Percentiles rank a stretch among this genome's conserved stretches.
phyloP scores from a whole-genome alignment of 1,140 invertebrate genomes.

The Sinella curviseta region DNA sequence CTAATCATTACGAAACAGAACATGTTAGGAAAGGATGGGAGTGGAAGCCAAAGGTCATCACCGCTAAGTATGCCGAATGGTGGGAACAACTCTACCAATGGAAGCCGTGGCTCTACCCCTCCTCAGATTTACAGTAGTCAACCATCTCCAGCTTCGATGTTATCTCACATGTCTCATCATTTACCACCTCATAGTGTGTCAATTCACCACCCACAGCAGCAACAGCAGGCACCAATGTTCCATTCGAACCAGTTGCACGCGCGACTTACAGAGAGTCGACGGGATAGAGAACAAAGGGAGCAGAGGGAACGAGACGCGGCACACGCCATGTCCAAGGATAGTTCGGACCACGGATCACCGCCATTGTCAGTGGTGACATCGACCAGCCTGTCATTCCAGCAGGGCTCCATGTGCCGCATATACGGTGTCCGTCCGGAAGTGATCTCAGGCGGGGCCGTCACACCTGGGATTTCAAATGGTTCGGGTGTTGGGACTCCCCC shows the following conservation, averaged over 20 bases:
- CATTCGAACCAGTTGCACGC: conserved; percentile 55
- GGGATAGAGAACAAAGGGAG: conserved; percentile 3
- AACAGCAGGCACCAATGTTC: conserved; percentile 51
- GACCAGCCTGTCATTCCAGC: conserved; percentile 51
- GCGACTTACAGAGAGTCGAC: conserved; percentile 53
- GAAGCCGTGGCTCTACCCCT: conserved; percentile 32
- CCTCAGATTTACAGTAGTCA: conserved; percentile 18
- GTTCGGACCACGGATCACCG: conserved; percentile 9
- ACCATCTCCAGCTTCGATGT: conserved; percentile 21
- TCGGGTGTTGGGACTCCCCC: conserved; percentile 10
- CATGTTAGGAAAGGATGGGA: conserved; percentile 22
- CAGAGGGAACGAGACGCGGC: not conserved
- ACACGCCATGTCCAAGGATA: not conserved
- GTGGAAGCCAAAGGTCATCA: conserved; percentile 16
- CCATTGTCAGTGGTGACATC: conserved; percentile 46
- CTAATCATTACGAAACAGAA: conserved; percentile 43
- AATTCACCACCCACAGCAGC: conserved; percentile 27
- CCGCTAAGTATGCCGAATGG: conserved; percentile 11
- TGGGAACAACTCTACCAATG: not conserved
- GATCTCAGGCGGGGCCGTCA: conserved; percentile 72
- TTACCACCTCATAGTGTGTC: conserved; percentile 22
- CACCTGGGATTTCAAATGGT: conserved; percentile 33
- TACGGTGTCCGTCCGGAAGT: conserved; percentile 76
- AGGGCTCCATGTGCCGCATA: conserved; percentile 61
- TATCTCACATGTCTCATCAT: conserved; percentile 32